Evolutionary conservation across 1,140 invertebrate species (phyloP).

Genomic region (Zaprionus africanus): DNA sequence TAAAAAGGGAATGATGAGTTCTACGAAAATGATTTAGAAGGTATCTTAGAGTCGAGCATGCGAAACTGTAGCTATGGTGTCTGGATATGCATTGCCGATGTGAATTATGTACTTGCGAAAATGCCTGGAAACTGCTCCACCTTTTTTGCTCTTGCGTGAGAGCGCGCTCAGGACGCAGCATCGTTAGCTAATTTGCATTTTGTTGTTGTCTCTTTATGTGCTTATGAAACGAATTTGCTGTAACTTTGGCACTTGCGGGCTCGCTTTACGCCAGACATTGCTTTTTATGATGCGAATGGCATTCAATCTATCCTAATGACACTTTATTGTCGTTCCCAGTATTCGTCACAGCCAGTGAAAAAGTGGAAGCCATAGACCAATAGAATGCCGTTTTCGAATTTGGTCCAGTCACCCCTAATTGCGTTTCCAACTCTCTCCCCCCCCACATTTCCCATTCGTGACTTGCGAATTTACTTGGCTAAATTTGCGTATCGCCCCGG

Average conservation of each 20-base stretch:
- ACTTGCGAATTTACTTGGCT: slow-evolving; percentile 11
- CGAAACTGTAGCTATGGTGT: no score
- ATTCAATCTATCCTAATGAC: slow-evolving; percentile 71
- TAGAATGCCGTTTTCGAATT: slow-evolving; percentile 17
- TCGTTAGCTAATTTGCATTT: slow-evolving; percentile 77
- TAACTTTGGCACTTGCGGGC: slow-evolving; percentile 70
- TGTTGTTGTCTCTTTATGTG: slow-evolving; percentile 67
- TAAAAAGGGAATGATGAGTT: no score
- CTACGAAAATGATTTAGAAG: no score
- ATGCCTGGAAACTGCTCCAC: slow-evolving; percentile 45
- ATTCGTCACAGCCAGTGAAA: slow-evolving; percentile 65
- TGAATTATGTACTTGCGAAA: slow-evolving; percentile 67
- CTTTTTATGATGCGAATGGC: slow-evolving; percentile 65
- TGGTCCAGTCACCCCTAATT: slow-evolving; percentile 43
- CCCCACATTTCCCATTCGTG: neutral
- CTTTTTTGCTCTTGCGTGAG: slow-evolving; percentile 53
- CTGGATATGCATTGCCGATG: slow-evolving; percentile 26
- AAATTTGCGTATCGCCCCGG: slow-evolving; percentile 19
- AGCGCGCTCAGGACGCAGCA: slow-evolving; percentile 32
- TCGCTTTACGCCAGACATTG: slow-evolving; percentile 51
- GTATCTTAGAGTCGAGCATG: no score
- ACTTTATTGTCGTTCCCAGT: slow-evolving; percentile 51
- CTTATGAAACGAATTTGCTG: slow-evolving; percentile 76
- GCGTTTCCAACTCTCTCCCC: slow-evolving; percentile 2
- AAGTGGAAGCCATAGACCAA: slow-evolving; percentile 33